phyloP scores from a whole-genome alignment of 2,888 invertebrate genomes.

The Dioctria linearis region DNA sequence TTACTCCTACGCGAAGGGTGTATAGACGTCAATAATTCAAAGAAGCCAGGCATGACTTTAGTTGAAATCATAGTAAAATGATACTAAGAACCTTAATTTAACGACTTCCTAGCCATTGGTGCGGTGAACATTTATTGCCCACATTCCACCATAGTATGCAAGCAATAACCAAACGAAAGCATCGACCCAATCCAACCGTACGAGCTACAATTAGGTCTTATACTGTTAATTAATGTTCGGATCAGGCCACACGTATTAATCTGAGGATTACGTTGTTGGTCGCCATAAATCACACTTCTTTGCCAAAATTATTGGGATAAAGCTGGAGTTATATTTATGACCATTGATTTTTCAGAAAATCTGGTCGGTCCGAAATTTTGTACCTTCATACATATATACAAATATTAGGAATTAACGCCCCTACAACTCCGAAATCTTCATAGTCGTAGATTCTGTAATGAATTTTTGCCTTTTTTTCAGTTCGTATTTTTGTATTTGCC shows the following conservation, averaged over 20 bases:
- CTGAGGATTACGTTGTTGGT: conserved; percentile 52
- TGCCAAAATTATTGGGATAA: conserved; percentile 48
- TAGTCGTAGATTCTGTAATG: conserved; percentile 27
- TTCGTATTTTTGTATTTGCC: conserved; percentile 21
- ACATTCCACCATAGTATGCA: neutral
- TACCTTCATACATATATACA: neutral
- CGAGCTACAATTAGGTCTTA: conserved; percentile 31
- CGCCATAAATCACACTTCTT: conserved; percentile 51
- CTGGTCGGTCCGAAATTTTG: neutral
- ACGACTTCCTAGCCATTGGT: too few species aligned
- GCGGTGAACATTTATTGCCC: too few species aligned
- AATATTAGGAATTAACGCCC: neutral
- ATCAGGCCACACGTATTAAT: conserved; percentile 31
- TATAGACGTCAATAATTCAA: too few species aligned
- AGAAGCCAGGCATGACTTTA: too few species aligned
- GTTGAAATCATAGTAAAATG: too few species aligned
- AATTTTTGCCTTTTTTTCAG: conserved; percentile 44
- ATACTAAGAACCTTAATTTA: too few species aligned
- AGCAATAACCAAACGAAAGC: conserved; percentile 26
- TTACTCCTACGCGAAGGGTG: too few species aligned
- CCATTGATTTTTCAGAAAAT: conserved; percentile 44
- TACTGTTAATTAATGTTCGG: conserved; percentile 31
- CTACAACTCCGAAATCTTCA: neutral
- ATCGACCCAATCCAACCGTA: conserved; percentile 2
- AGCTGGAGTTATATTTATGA: conserved; percentile 44